Base-by-base conservation (phyloP, 2,888 invertebrate genomes). In the Troglohyphantes excavatus region DNA sequence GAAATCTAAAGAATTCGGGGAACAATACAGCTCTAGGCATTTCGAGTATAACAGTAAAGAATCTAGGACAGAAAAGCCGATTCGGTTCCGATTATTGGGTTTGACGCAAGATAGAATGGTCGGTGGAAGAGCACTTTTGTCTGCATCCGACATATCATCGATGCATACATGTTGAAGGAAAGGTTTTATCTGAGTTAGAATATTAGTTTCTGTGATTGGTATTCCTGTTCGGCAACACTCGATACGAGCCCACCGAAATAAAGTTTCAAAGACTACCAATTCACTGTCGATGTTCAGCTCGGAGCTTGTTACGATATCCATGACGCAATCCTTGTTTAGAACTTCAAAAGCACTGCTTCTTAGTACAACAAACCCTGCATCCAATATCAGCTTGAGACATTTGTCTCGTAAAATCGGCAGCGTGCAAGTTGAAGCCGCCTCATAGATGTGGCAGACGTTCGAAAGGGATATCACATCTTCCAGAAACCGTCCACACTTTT, bases 61-160 rank as follows among this genome's bases (percentile, higher is more conserved):
- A 11, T 84, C 84, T 2, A 39, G 72, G 2, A 90, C 90, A 13
- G 90, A 70, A 72, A 84, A 84, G 17, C 84, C 84, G 53, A 84
- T 84, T 17, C 90, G 33, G 39, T 84, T 78, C 7, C 78, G 46
- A 70, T 90, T 90, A 26, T 90, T 90, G 13, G 90, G 90, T 33
- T 90, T 84, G 2, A 90, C 83, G 65, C 84, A 84, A 5, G 84
- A 78, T 0, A 90, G 81, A 21, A 90, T 63, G 26, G 75, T 23
- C 6, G 90, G 72, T 19, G 90, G 90, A 2, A 90, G 29, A 3
- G 83, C 90, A 73, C 90, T 84, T 73, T 90, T 90, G 29, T 90
- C 89, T 26, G 84, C 81, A 78, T 90, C 90, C 2, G 90, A 90
- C 90, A 90, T 90, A 27, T 90, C 90, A 72, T 84, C 90, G 27